Conservation (phyloP, 1,140 invertebrate genomes). For the Acromyrmex echinatior region DNA sequence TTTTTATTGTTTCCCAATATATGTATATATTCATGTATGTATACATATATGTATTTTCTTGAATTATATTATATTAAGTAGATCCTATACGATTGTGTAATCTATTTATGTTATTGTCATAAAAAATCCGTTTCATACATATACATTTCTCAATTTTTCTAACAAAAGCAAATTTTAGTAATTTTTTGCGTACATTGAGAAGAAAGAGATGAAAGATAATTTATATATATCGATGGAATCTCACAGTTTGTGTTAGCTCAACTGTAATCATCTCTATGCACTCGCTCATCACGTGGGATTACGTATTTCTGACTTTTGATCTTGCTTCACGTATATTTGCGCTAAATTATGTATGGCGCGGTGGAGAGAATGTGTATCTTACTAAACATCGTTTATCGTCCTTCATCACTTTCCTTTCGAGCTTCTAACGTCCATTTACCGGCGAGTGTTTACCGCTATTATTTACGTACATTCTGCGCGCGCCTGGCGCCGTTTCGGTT, state of each 20-base stretch:
- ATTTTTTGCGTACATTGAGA: not conserved
- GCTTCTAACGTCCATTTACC: constrained; percentile 28
- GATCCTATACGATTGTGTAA: not conserved
- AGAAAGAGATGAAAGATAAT: constrained; percentile 28
- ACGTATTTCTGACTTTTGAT: constrained; percentile 48
- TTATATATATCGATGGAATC: constrained; percentile 54
- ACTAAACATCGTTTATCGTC: constrained; percentile 16
- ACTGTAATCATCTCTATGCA: not conserved
- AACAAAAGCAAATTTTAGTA: not conserved
- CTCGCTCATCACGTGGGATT: not conserved
- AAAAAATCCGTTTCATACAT: not conserved
- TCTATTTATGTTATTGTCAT: not conserved
- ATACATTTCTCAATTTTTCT: not conserved
- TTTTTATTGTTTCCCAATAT: not conserved
- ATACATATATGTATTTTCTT: not conserved
- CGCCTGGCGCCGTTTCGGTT: not conserved
- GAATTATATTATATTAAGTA: not conserved
- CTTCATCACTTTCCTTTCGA: constrained; percentile 7
- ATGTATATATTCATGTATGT: not conserved
- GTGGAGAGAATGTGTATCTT: constrained; percentile 24
- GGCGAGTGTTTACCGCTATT: constrained; percentile 22
- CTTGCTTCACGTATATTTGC: constrained; percentile 22
- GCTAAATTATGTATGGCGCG: constrained; percentile 39
- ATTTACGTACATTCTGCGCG: constrained; percentile 14
- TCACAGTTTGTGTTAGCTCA: constrained; percentile 16